Conservation (phyloP, 2,888 invertebrate genomes). For the Mesochorus sp. region DNA sequence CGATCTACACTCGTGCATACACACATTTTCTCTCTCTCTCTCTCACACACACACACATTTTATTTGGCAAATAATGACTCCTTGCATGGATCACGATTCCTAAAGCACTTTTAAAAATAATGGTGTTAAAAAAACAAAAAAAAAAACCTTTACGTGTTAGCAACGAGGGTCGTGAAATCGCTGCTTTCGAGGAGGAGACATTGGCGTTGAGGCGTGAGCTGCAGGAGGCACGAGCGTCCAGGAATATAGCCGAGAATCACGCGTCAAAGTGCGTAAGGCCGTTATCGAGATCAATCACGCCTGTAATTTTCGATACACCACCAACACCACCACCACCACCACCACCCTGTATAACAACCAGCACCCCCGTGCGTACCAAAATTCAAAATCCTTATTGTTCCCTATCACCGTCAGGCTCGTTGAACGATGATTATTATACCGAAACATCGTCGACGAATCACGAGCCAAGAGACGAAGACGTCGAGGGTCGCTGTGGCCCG, state of each 20-base stretch:
- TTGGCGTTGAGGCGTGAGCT: constrained; percentile 79
- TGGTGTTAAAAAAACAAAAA: constrained; percentile 29
- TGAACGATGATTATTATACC: constrained; percentile 11
- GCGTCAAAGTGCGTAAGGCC: constrained; percentile 80
- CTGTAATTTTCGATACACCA: constrained; percentile 74
- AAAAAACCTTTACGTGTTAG: constrained; percentile 65
- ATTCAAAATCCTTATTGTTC: constrained; percentile 36
- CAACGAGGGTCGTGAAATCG: constrained; percentile 78
- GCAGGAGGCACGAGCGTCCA: constrained; percentile 78
- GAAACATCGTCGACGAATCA: background rate
- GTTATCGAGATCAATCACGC: constrained; percentile 68
- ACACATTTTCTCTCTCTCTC: no score
- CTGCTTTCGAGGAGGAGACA: constrained; percentile 80
- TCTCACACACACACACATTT: no score
- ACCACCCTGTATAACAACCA: constrained; percentile 74
- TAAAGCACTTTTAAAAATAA: constrained; percentile 12
- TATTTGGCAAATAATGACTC: background rate
- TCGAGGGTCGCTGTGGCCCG: background rate
- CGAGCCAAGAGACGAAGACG: background rate
- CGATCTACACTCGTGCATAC: no score
- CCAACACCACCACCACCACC: no score
- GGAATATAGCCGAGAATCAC: constrained; percentile 74
- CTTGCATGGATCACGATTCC: background rate
- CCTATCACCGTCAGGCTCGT: constrained; percentile 37
- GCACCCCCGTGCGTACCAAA: constrained; percentile 79